A percentile compares a stretch with the other conserved stretches of the same genome.
Evolutionary conservation across 2,797 vertebrate species (phyloP).

Genomic region (Sciaenops ocellatus): DNA sequence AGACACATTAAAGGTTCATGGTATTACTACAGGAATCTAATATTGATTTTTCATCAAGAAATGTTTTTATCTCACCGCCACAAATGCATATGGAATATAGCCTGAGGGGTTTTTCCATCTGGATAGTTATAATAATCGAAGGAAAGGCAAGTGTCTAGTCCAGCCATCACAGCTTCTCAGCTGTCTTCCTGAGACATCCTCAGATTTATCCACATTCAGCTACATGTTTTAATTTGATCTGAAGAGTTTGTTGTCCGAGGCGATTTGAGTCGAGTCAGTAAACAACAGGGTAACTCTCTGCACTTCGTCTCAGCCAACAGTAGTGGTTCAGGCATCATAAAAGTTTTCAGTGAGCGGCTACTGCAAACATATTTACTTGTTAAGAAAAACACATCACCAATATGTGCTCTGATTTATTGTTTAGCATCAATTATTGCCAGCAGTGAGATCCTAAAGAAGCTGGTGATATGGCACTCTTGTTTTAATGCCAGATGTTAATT

Average conservation of each 20-base stretch:
- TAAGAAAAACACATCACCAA: slow-evolving; percentile 20
- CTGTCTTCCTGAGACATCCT: slow-evolving; percentile 7
- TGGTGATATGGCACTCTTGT: neutral
- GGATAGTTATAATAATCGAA: slow-evolving; percentile 2
- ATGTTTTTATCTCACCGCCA: slow-evolving; percentile 42
- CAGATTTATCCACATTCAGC: slow-evolving; percentile 25
- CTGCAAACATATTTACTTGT: slow-evolving; percentile 47
- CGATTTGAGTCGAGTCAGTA: slow-evolving; percentile 38
- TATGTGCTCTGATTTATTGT: slow-evolving; percentile 13
- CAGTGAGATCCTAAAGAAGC: neutral
- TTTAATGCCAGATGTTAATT: neutral
- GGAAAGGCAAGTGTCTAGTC: slow-evolving; percentile 34
- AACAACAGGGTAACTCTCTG: slow-evolving; percentile 37
- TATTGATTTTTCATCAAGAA: slow-evolving; percentile 58
- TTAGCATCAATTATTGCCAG: slow-evolving; percentile 18
- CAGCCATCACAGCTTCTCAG: slow-evolving; percentile 23
- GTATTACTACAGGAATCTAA: slow-evolving; percentile 6
- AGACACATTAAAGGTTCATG: slow-evolving; percentile 19
- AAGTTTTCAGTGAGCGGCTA: slow-evolving; percentile 41
- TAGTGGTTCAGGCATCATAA: slow-evolving; percentile 41
- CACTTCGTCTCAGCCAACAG: neutral
- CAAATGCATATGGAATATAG: slow-evolving; percentile 19
- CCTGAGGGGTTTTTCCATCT: slow-evolving; percentile 37
- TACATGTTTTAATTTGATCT: slow-evolving; percentile 33
- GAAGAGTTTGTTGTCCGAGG: slow-evolving; percentile 37